Evolutionary conservation across 2,888 invertebrate species (phyloP), one percentile per base, ranked within the genome.

Genomic region (Heliconius erato): DNA sequence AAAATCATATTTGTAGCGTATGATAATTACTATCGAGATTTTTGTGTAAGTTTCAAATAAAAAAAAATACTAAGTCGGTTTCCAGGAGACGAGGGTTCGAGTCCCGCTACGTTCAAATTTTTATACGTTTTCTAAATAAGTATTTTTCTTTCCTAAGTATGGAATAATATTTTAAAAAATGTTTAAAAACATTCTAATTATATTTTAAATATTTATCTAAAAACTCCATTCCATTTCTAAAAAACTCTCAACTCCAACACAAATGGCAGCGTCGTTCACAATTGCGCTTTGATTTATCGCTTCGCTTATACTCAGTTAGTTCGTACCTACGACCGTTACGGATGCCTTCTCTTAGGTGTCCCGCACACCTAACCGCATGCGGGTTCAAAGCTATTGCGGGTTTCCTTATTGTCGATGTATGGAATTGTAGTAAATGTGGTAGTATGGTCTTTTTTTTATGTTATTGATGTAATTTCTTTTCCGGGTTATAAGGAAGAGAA

Each of bases 231-330:
- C 93, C 94, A 94, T 94, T 93, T 79, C 79, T 54, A 59, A 28
- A 94, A 89, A 90, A 92, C 93, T 94, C 92, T 94, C 89, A 91
- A 87, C 87, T 67, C 65, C 40, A 67, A 87, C 86, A 87, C 90
- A 91, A 91, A 89, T 91, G 92, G 92, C 90, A 92, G 91, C 91
- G 92, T 89, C 84, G 89, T 88, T 89, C 87, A 86, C 90, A 90
- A 92, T 91, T 91, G 91, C 89, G 83, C 86, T 88, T 90, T 92
- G 94, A 94, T 94, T 94, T 94, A 94, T 93, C 88, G 90, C 89
- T 90, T 87, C 88, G 90, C 89, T 92, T 92, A 92, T 92, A 91
- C 89, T 87, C 84, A 86, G 88, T 91, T 92, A 93, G 90, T 91
- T 90, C 88, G 76, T 85, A 82, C 82, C 83, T 89, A 88, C 84